Evolutionary conservation across 2,797 vertebrate species (phyloP).

Genomic region (Pangasius krempfi): DNA sequence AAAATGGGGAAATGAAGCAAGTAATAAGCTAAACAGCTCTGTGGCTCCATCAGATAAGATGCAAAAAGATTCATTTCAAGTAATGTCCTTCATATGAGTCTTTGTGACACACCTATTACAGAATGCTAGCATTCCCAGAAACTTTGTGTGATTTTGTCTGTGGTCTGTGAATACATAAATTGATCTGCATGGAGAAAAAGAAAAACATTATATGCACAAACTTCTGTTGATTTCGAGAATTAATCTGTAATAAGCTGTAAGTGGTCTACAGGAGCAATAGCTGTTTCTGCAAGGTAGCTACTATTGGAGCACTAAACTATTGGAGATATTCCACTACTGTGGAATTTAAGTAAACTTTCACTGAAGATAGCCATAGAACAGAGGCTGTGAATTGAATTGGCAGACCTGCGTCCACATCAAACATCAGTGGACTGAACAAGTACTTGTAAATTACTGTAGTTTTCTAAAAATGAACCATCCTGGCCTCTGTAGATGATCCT

Average conservation of each 20-base stretch:
- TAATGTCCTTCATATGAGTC: background rate
- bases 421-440: background rate
- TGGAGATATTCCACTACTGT: background rate
- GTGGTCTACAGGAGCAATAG: background rate
- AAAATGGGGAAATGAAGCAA: slow-evolving; percentile 12
- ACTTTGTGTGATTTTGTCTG: background rate
- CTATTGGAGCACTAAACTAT: background rate
- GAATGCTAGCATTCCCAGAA: background rate
- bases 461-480: background rate
- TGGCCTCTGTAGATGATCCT: background rate
- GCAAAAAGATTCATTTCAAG: slow-evolving; percentile 20
- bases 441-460: background rate
- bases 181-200: background rate
- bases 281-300: background rate
- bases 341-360: background rate
- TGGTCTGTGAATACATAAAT: background rate
- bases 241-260: background rate
- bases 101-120: background rate
- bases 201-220: background rate
- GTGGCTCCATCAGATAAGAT: slow-evolving; percentile 22
- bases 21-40: slow-evolving; percentile 38
- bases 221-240: background rate
- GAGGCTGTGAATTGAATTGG: background rate
- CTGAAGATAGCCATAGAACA: background rate
- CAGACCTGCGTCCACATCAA: background rate